Conservation (phyloP, 2,888 invertebrate genomes). For the Chesias legatella region DNA sequence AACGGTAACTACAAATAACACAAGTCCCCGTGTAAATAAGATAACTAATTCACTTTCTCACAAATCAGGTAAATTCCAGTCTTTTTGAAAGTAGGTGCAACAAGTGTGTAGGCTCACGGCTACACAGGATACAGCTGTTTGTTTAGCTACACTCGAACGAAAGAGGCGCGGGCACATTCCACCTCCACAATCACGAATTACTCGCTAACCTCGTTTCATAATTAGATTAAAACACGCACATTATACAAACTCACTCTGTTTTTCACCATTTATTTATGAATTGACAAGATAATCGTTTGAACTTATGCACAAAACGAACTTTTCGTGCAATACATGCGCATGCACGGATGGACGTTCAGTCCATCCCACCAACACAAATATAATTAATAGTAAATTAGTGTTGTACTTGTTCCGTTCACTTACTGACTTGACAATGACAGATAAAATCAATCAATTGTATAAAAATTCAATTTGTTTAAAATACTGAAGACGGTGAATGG, state of each 20-base stretch:
- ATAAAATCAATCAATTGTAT: neutral
- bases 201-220: slow-evolving; percentile 14
- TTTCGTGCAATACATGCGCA: slow-evolving; percentile 5
- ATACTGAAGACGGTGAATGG: too few species aligned
- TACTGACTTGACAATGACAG: too few species aligned
- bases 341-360: neutral
- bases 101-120: slow-evolving; percentile 51
- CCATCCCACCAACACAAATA: slow-evolving; percentile 10
- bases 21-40: slow-evolving; percentile 52
- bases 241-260: slow-evolving; percentile 8
- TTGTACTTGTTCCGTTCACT: too few species aligned
- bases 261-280: neutral
- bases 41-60: slow-evolving; percentile 62
- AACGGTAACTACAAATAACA: slow-evolving; percentile 70
- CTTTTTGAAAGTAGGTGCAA: slow-evolving; percentile 70
- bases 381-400: slow-evolving; percentile 10
- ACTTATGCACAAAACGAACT: slow-evolving; percentile 7
- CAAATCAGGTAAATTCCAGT: slow-evolving; percentile 56
- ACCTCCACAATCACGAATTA: slow-evolving; percentile 8
- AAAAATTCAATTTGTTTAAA: too few species aligned
- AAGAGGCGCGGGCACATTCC: slow-evolving; percentile 14
- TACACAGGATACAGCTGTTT: slow-evolving; percentile 35
- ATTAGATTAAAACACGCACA: slow-evolving; percentile 17
- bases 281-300: neutral
- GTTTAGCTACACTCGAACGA: slow-evolving; percentile 13